Evolutionary conservation across 2,113 vertebrate species (phyloP).

Genomic region (Sinocyclocheilus grahami): DNA sequence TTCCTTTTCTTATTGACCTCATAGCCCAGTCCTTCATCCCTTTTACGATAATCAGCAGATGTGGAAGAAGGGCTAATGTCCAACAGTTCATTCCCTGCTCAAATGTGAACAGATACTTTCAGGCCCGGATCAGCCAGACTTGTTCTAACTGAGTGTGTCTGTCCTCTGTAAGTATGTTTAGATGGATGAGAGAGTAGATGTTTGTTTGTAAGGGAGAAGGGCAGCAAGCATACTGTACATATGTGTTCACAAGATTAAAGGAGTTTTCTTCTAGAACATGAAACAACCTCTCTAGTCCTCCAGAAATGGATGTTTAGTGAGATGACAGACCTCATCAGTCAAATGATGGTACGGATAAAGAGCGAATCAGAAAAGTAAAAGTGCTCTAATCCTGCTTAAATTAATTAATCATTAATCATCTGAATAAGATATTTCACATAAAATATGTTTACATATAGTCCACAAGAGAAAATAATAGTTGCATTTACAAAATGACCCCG

Average conservation of each 20-base stretch:
- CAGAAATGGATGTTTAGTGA: background rate
- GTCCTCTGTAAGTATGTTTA: background rate
- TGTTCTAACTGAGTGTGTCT: background rate
- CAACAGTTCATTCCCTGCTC: background rate
- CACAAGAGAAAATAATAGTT: no score
- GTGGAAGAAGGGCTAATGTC: background rate
- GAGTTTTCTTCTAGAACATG: background rate
- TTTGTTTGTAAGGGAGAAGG: background rate
- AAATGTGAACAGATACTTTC: background rate
- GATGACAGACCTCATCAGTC: background rate
- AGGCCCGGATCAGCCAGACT: background rate
- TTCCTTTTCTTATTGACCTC: conserved; percentile 1
- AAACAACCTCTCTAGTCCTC: background rate
- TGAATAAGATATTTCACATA: no score
- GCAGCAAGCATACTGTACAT: background rate
- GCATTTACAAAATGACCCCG: no score
- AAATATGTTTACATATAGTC: no score
- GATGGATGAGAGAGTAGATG: background rate
- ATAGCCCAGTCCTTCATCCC: background rate
- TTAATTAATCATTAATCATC: background rate
- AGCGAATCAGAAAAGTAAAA: no score
- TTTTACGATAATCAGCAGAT: conserved; percentile 5
- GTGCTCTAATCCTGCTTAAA: background rate
- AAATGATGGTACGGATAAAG: background rate
- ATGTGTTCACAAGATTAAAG: background rate